Base-by-base conservation (phyloP, 2,888 invertebrate genomes). In the Pristionchus arcanus region DNA sequence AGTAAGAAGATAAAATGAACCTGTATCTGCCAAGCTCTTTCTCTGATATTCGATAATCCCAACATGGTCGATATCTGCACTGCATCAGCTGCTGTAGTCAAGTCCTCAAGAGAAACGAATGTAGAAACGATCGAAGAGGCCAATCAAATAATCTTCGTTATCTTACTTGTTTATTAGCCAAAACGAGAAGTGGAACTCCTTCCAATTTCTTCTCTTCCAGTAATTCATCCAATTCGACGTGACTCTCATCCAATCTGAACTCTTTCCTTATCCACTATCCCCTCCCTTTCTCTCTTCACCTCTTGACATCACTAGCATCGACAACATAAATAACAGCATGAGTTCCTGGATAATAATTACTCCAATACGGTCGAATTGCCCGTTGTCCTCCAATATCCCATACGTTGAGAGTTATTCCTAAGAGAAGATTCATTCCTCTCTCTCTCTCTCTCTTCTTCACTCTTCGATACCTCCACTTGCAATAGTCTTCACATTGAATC, bases 371-470 rank as follows among this genome's bases (percentile, higher is more conserved):
- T 59, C 99, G 96, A 92, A 99, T 99, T 96, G 98, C 98, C 95
- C 98, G 96, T 95, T 99, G 99, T 0, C 99, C 99, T 0, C 99
- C 99, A 92, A 99, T 99, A 95, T 99, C 99, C 99, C 99, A 99
- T 0, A 99, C 98, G 95, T 99, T 99, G 16, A 99, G 90, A 28
- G 89, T 49, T 25, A 89, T 66, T 53, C 87, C 87, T 88, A 31
- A 37, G 16, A 21, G 74, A 37, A 21, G 21, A 25, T 19, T 31
- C 66, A 13, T 66, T 13, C 66, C 66, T 66, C 7, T 59, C 59
- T 59, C 19, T 25, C 68, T 11, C 68, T 31, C 28, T 37, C 37
- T 37, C n/a, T 11, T 28, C 81, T n/a, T 53, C 49, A 3, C 28
- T 63, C 37, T 28, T 34, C 1, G 42, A 15, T 85, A 90, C 93